Conservation (phyloP, 2,888 invertebrate genomes). For the Philereme transversata region DNA sequence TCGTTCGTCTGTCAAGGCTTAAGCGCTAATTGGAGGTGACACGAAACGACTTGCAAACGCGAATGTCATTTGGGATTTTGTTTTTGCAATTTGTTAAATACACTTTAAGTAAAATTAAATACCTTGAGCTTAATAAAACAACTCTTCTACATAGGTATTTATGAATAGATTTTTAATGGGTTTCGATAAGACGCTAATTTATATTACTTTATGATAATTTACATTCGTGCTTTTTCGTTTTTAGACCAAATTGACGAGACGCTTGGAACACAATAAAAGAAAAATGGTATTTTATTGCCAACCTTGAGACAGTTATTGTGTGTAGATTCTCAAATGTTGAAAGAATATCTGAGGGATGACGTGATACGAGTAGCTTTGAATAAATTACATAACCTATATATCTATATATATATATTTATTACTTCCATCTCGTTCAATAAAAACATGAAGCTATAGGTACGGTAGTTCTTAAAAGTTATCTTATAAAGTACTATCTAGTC, state of each 20-base stretch:
- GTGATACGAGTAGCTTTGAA: constrained; percentile 8
- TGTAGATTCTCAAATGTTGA: constrained; percentile 29
- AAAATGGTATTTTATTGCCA: constrained; percentile 28
- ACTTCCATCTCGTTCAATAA: too few species aligned
- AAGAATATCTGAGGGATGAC: constrained; percentile 20
- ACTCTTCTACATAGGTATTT: not conserved
- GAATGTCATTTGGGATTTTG: constrained; percentile 22
- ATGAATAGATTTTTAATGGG: constrained; percentile 3
- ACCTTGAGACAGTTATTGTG: constrained; percentile 43
- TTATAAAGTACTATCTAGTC: too few species aligned
- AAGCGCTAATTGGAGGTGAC: constrained; percentile 36
- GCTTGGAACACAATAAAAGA: constrained; percentile 20
- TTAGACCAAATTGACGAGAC: constrained; percentile 9
- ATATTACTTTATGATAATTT: not conserved
- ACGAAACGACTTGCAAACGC: constrained; percentile 33
- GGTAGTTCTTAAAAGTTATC: too few species aligned
- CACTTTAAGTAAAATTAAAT: not conserved
- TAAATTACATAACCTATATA: not conserved
- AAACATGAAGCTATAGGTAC: too few species aligned
- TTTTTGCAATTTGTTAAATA: constrained; percentile 19
- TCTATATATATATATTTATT: not conserved
- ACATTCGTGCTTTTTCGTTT: constrained; percentile 3
- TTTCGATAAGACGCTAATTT: constrained; percentile 5
- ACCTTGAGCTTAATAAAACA: not conserved
- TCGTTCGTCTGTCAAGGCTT: constrained; percentile 13